Evolutionary conservation across 2,888 invertebrate species (phyloP), one percentile per base, ranked within the genome.

Genomic region (Yponomeuta malinellus): DNA sequence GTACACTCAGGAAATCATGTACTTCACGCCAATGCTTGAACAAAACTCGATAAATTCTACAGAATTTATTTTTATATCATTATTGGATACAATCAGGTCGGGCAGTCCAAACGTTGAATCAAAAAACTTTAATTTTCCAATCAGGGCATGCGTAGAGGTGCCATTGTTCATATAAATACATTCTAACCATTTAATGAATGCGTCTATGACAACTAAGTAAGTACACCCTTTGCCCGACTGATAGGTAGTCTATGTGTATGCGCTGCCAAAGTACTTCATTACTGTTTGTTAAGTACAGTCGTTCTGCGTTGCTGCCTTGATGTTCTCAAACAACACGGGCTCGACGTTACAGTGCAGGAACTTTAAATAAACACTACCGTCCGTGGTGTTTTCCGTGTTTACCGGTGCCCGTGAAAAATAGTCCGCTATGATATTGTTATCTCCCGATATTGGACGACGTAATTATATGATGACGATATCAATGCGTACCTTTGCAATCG

Each of bases 81-180:
- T 63, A 63, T 63, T 15, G 4, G 63, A n/a, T 4, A 63, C 63
- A 2, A 63, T n/a, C 9, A 63, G n/a, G 15, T n/a, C 9, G 2
- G 63, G 63, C 23, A 63, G 9, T n/a, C 63, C 63, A 29, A 63
- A 63, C 2, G n/a, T 2, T 63, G 63, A 63, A 63, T 9, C 4
- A 3, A 63, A 63, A 63, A 8, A 8, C 23, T 63, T 63, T n/a
- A 63, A n/a, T n/a, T 63, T n/a, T 9, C n/a, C 23, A n/a, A 63
- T 63, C 8, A 63, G 63, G 2, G 23, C 12, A 63, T 9, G n/a
- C 2, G 63, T 63, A 10, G 63, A 63, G 63, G 63, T 63, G n/a
- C 63, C 63, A 63, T n/a, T 8, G 29, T 63, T n/a, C 63, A 63
- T 63, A n/a, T 12, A n/a, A 63, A 63, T 63, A n/a, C 63, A 63